Conservation (phyloP, 2,888 invertebrate genomes). For the Melinaea marsaeus region DNA sequence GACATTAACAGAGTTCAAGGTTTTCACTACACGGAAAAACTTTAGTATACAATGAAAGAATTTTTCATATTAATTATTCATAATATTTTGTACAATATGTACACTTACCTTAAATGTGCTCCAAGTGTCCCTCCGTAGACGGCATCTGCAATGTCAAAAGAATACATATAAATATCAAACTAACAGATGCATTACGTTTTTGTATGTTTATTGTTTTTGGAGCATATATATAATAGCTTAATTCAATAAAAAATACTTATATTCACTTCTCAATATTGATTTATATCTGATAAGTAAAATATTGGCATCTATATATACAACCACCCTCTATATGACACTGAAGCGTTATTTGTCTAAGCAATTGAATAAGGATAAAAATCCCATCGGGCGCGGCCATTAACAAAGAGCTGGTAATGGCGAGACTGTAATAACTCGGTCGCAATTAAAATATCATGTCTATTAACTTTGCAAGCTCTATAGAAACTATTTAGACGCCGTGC, state of each 20-base stretch:
- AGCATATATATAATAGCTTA: too few species aligned
- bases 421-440: conserved; percentile 5
- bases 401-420: conserved; percentile 8
- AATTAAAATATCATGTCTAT: conserved; percentile 21
- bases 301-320: too few species aligned
- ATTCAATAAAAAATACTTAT: too few species aligned
- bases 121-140: background rate
- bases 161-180: background rate
- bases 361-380: conserved; percentile 1
- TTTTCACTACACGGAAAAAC: too few species aligned
- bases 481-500: too few species aligned
- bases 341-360: background rate
- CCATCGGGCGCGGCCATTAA: conserved; percentile 12
- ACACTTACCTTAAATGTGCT: conserved; percentile 12
- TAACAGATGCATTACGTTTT: background rate
- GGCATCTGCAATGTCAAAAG: conserved; percentile 16
- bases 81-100: background rate
- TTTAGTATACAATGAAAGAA: too few species aligned
- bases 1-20: too few species aligned
- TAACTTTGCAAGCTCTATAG: conserved; percentile 12
- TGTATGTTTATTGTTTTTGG: too few species aligned
- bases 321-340: too few species aligned
- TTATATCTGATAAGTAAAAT: too few species aligned
- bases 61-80: too few species aligned
- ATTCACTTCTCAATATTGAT: too few species aligned